phyloP scores from a whole-genome alignment of 1,140 invertebrate species.

The Homarus americanus region DNA sequence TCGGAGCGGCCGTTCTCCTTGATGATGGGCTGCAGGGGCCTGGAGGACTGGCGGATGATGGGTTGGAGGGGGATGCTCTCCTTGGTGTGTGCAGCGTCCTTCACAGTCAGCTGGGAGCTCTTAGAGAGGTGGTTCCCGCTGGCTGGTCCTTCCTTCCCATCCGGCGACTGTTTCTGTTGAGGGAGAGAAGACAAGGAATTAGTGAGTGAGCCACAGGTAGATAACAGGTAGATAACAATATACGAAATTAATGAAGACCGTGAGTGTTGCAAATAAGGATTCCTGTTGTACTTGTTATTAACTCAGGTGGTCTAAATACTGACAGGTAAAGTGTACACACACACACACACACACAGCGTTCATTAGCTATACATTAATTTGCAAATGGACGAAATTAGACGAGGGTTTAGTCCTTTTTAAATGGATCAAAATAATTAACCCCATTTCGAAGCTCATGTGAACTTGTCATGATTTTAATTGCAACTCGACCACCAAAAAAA shows the following conservation, averaged over 20 bases:
- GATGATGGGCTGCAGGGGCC: slow-evolving; percentile 57
- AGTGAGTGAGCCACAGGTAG: background rate
- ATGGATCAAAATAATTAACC: background rate
- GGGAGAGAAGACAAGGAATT: background rate
- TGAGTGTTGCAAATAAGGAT: no score
- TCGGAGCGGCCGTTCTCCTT: slow-evolving; percentile 53
- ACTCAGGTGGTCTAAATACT: no score
- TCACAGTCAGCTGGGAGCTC: no score
- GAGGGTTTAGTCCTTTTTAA: background rate
- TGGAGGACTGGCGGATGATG: slow-evolving; percentile 42
- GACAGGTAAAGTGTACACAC: no score
- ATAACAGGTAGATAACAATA: no score
- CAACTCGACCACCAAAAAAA: background rate
- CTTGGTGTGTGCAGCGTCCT: background rate
- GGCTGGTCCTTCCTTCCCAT: slow-evolving; percentile 17
- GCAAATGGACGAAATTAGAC: background rate
- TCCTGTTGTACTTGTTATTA: no score
- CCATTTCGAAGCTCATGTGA: background rate
- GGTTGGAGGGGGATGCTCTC: slow-evolving; percentile 30
- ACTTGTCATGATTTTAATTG: background rate
- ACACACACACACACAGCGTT: no score
- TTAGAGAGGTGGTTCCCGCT: slow-evolving; percentile 46
- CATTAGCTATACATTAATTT: no score
- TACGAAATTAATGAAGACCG: no score
- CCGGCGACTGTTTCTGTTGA: slow-evolving; percentile 3